These are phyloP conservation scores for Andrena dorsata DNA, from an alignment of 2,888 invertebrate species.

Conservation along the genomic window DNA sequence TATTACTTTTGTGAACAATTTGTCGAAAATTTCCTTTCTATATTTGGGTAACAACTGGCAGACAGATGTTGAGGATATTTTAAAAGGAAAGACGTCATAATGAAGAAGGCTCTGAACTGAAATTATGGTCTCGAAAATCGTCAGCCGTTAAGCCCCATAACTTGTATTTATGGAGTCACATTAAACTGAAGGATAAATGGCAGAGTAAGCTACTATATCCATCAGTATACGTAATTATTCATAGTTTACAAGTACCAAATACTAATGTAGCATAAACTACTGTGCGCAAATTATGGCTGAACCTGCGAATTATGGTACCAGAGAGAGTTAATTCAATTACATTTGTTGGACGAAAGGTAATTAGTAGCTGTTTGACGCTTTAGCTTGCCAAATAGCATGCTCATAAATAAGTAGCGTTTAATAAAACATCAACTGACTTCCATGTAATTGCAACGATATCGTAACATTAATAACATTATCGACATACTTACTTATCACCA, in stretches of 20 bases:
- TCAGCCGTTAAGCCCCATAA: too few relatives aligned
- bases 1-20: too few relatives aligned
- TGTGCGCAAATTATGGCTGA: not conserved
- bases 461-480: not conserved
- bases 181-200: too few relatives aligned
- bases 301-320: slow-evolving; percentile 12
- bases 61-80: too few relatives aligned
- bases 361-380: slow-evolving; percentile 28
- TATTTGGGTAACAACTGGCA: too few relatives aligned
- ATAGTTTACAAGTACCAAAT: not conserved
- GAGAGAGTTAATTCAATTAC: slow-evolving; percentile 25
- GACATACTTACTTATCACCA: not conserved
- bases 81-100: too few relatives aligned
- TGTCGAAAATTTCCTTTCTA: too few relatives aligned
- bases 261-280: slow-evolving; percentile 3
- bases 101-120: too few relatives aligned
- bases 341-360: not conserved
- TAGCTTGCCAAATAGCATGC: slow-evolving; percentile 1
- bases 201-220: not conserved
- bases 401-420: slow-evolving; percentile 24
- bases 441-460: not conserved
- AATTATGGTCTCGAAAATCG: too few relatives aligned
- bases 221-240: slow-evolving; percentile 28
- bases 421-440: not conserved
- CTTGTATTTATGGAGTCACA: too few relatives aligned